Conservation (phyloP, 2,888 invertebrate species). For the Ectobius pallidus region DNA sequence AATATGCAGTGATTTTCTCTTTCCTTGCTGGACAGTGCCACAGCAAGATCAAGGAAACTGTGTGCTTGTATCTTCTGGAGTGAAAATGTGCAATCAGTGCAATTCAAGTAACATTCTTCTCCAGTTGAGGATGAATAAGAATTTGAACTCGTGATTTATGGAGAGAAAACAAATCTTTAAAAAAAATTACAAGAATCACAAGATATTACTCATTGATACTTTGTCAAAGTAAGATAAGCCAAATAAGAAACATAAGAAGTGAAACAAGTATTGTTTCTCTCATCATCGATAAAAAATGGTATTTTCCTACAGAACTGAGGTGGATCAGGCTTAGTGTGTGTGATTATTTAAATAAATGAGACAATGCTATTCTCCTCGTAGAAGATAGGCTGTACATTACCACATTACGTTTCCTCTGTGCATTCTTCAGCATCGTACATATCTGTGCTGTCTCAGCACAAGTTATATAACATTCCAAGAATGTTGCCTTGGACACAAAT, state of each 20-base stretch:
- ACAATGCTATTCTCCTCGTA: conserved; percentile 16
- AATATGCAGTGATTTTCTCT: neutral
- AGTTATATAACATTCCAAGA: too few species aligned
- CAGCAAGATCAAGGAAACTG: neutral
- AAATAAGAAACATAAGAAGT: too few species aligned
- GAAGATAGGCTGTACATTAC: conserved; percentile 9
- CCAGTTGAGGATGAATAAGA: conserved; percentile 1
- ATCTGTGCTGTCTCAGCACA: neutral
- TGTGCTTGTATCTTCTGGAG: neutral
- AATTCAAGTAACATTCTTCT: neutral
- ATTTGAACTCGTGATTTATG: too few species aligned
- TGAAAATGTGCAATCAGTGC: neutral
- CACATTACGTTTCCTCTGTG: conserved; percentile 6
- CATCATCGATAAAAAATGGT: conserved; percentile 24
- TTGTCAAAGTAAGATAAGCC: too few species aligned
- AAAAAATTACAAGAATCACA: neutral
- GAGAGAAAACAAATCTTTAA: neutral
- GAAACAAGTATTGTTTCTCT: neutral
- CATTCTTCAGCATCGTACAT: neutral
- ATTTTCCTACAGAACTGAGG: conserved; percentile 28
- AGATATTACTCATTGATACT: too few species aligned
- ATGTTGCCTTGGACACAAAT: too few species aligned
- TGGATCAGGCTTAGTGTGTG: conserved; percentile 11
- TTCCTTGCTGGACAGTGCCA: neutral
- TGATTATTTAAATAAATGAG: neutral